These are phyloP conservation scores for Montipora efflorescens DNA, from an alignment of 64 coral and sea anemone species.

Conservation along the genomic window DNA sequence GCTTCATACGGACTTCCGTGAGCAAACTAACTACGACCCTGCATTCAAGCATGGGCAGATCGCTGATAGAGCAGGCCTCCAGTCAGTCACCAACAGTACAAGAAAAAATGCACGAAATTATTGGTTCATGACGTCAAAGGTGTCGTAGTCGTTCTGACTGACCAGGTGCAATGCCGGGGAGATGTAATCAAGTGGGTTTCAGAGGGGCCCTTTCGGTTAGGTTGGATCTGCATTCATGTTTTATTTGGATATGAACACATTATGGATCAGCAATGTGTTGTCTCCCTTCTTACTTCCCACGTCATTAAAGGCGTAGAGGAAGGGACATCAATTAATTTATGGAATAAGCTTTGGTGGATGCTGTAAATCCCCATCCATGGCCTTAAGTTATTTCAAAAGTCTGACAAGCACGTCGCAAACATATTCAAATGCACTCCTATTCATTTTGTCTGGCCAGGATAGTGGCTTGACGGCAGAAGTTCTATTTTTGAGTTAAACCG, in stretches of 20 bases:
- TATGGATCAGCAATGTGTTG: no score
- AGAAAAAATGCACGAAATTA: constrained; percentile 81
- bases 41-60: constrained; percentile 85
- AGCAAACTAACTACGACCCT: constrained; percentile 63
- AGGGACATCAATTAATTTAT: neutral
- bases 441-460: neutral
- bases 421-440: neutral
- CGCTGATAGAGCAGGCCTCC: constrained; percentile 79
- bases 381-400: neutral
- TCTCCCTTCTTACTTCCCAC: no score
- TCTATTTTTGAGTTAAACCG: neutral
- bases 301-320: neutral
- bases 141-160: neutral
- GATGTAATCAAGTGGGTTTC: no score
- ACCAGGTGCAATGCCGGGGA: neutral
- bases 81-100: constrained; percentile 81
- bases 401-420: neutral
- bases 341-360: no score
- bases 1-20: constrained; percentile 57
- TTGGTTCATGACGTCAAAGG: constrained; percentile 28
- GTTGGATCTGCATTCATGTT: neutral
- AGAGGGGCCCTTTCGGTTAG: neutral
- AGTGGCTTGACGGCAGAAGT: neutral
- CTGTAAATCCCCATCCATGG: no score
- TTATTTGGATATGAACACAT: neutral